Base-by-base conservation (phyloP, 1,140 invertebrate genomes). In the Atta colombica region DNA sequence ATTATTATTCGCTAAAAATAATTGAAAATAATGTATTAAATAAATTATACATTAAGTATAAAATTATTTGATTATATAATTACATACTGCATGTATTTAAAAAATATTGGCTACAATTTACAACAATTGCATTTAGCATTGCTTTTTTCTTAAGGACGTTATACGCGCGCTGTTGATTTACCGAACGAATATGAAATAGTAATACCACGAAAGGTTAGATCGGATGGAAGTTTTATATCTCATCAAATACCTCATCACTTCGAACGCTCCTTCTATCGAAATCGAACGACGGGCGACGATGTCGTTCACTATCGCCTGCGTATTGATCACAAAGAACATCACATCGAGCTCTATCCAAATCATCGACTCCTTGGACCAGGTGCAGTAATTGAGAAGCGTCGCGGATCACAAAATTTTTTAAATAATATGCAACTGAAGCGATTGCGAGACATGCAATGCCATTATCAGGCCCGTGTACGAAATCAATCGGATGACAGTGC, bases 381-480 rank as follows among this genome's bases (percentile, higher is more conserved):
- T 8, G 87, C 77, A 0, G 51, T 89, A 16, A n/a, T 77, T 3
- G 87, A 89, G 8, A 66, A 77, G 2, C 74, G 53, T 16, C 39
- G 21, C 18, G 55, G 8, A 60, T 71, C 60, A 6, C 35, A 58
- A 5, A 63, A 89, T 16, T 86, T 89, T 35, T 49, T 88, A 0
- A 31, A 66, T 21, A 58, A 65, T 2, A 16, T 77, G 8, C 49
- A 69, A 51, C 21, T 90, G 49, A 88, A 39, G 61, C 77, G 86
- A 63, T 75, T 91, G 45, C 87, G 78, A 12, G 87, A 90, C 68
- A 92, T 58, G 5, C 91, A 93, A 71, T 96, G 96, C 71, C 95
- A 96, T 84, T 96, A 94, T 86, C 91, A 88, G 6, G 96, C 96
- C 5, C 86, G 89, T 18, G 92, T 96, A 58, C 88, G 90, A 55